Evolutionary conservation across 2,113 vertebrate genomes (phyloP).

Genomic region (Callorhinus ursinus): DNA sequence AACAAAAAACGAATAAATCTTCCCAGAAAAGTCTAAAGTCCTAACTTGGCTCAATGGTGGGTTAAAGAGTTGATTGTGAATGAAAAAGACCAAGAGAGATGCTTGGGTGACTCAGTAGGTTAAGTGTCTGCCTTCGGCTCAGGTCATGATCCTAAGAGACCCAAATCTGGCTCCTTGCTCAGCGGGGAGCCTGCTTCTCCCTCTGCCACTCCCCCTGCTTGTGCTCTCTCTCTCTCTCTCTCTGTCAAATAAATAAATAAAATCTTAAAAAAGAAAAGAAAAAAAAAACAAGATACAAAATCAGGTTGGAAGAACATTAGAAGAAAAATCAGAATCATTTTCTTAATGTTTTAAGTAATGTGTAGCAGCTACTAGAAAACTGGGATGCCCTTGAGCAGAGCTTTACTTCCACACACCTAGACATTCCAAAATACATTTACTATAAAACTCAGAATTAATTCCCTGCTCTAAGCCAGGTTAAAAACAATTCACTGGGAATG

Average conservation of each 20-base stretch:
- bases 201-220: no score
- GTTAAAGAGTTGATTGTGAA: background rate
- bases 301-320: background rate
- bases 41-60: background rate
- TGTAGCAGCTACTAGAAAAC: background rate
- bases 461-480: background rate
- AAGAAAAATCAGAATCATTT: background rate
- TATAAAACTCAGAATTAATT: background rate
- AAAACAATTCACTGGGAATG: slow-evolving; percentile 20
- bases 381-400: background rate
- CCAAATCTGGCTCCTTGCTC: no score
- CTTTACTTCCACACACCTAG: background rate
- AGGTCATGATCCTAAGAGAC: no score
- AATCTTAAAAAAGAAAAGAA: no score
- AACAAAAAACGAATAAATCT: background rate
- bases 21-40: background rate
- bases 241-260: no score
- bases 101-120: no score
- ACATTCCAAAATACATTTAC: background rate
- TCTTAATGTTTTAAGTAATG: background rate
- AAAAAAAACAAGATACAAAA: background rate
- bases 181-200: no score
- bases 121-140: no score
- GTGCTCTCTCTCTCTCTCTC: no score
- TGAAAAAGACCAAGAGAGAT: background rate